These are phyloP conservation scores for Heliornis fulica DNA, from an alignment of 2,113 vertebrate genomes.

Conservation along the genomic window DNA sequence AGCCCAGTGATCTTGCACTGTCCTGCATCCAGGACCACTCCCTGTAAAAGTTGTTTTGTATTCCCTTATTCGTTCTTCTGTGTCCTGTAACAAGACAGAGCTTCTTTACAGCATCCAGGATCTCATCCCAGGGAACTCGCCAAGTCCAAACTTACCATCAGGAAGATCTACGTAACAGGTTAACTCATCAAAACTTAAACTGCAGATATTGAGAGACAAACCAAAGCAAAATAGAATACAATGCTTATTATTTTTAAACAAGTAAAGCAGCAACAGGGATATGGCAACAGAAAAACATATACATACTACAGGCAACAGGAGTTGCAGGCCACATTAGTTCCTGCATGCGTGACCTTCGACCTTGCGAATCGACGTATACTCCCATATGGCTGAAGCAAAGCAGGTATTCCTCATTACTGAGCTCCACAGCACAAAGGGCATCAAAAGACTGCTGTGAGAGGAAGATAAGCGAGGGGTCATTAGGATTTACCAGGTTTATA, in stretches of 20 bases:
- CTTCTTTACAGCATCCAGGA: background rate
- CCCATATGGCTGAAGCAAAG: conserved; percentile 98
- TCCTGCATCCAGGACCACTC: background rate
- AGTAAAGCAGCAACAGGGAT: conserved; percentile 63
- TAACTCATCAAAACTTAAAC: background rate
- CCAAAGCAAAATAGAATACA: conserved; percentile 14
- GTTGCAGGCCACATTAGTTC: conserved; percentile 98
- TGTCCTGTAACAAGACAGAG: background rate
- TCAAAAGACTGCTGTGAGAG: conserved; percentile 90
- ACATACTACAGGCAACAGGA: conserved; percentile 95
- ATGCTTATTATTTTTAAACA: conserved; percentile 33
- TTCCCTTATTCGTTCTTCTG: background rate
- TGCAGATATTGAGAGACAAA: conserved; percentile 2
- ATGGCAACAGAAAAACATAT: conserved; percentile 80
- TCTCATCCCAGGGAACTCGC: background rate
- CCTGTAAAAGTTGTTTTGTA: background rate
- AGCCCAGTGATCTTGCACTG: background rate
- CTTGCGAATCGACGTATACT: conserved; percentile 92
- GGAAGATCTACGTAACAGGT: background rate
- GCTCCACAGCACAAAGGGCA: conserved; percentile 91
- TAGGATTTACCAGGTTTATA: conserved; percentile 89
- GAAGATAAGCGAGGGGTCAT: conserved; percentile 91
- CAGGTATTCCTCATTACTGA: conserved; percentile 85
- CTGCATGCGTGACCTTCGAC: conserved; percentile 88
- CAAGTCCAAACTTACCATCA: background rate